Evolutionary conservation across 2,888 invertebrate species (phyloP).

Genomic region (Frankliniella fusca): DNA sequence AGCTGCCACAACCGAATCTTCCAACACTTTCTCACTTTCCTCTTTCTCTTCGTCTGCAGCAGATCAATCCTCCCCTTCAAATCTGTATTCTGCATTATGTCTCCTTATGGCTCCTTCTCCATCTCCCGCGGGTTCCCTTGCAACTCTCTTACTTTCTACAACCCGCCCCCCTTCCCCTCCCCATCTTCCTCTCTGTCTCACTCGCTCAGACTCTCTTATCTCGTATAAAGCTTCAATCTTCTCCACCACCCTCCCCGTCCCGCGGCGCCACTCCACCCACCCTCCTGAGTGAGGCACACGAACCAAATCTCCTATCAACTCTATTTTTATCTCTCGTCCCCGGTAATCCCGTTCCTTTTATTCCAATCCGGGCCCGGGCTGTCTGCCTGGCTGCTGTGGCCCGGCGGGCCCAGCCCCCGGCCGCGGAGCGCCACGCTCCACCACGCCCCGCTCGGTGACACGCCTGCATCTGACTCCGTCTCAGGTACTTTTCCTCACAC

Average conservation of each 20-base stretch:
- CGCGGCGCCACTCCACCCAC: neutral
- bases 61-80: neutral
- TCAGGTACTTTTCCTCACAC: no score
- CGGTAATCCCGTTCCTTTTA: slow-evolving; percentile 6
- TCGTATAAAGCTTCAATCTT: slow-evolving; percentile 21
- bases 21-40: neutral
- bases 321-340: slow-evolving; percentile 19
- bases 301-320: slow-evolving; percentile 24
- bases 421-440: neutral
- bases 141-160: neutral
- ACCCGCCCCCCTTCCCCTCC: neutral
- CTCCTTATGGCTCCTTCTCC: neutral
- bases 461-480: no score
- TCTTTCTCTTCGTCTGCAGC: neutral
- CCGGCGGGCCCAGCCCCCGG: neutral
- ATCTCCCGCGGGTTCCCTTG: neutral
- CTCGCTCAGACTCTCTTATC: neutral
- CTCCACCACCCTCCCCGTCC: slow-evolving; percentile 3
- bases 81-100: slow-evolving; percentile 21
- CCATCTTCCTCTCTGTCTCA: neutral
- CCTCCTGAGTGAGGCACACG: neutral
- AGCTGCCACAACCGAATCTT: neutral
- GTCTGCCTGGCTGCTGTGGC: no score
- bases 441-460: no score
- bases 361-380: neutral